Base-by-base conservation (phyloP, 2,113 vertebrate species). In the Columbina picui region DNA sequence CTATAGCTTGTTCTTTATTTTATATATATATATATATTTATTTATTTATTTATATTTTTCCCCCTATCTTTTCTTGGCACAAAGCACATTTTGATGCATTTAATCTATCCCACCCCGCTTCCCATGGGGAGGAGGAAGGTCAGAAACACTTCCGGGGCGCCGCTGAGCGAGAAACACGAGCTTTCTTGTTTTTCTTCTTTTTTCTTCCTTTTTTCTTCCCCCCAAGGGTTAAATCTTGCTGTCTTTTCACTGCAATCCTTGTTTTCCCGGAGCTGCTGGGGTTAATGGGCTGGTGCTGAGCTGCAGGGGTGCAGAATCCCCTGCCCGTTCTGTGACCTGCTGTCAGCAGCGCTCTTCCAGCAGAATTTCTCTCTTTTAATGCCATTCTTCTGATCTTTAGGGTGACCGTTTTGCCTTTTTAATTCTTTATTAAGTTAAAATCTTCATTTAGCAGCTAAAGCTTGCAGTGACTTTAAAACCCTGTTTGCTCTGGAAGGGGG, bases 11-110 rank as follows among this genome's bases (percentile, higher is more conserved):
- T 3, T 53, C 11, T 45, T 19, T 45, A 7, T 45, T 45, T 19
- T 45, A 45, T 43, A 45, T 45, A 41, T 41, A 45, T 47, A 7
- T 15, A 29, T 30, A 14, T 45, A 41, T 41, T 19, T 47, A 7
- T 15, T 21, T 30, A 14, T 34, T 22, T 53, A n/a, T 39, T 45
- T 43, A 23, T 27, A 14, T 10, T 43, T 50, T 25, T 50, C 6
- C 3, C 15, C 1, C 16, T 9, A 0, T 12, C 1, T 49, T 77
- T 74, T 65, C 34, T 17, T 22, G 23, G 11, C 14, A 43, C 23
- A 26, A 21, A 0, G 0, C 2, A 1, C 6, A 1, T 60, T 52
- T n/a, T 18, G 10, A 25, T 23, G 2, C 0, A 0, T 1, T 7
- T 19, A 6, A n/a, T 78, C 87, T 74, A 27, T 59, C 67, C 56